These are phyloP conservation scores for Chlorodrepanis virens DNA, from an alignment of 2,113 vertebrate genomes.

Conservation along the genomic window DNA sequence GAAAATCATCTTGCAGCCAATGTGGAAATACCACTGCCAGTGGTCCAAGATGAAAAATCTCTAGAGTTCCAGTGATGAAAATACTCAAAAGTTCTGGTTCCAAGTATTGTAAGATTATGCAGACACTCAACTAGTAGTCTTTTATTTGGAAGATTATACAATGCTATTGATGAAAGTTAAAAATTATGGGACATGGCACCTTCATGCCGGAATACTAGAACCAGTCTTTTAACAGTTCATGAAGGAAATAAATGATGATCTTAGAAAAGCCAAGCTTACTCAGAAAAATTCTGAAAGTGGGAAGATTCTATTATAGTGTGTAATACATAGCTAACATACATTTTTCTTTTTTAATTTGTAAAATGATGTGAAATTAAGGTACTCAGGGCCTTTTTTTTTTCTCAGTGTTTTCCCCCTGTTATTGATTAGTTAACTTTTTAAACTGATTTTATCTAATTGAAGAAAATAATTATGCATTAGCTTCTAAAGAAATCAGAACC, in stretches of 20 bases:
- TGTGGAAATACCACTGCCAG: neutral
- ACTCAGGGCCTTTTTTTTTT: neutral
- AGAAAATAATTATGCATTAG: neutral
- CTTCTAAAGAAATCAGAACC: neutral
- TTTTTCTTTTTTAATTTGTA: neutral
- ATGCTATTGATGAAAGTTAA: neutral
- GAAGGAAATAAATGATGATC: neutral
- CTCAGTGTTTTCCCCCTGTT: neutral
- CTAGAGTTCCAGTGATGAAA: neutral
- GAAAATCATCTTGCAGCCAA: neutral
- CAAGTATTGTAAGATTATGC: neutral
- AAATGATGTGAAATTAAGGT: neutral
- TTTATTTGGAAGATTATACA: neutral
- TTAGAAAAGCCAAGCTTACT: neutral
- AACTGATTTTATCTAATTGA: conserved; percentile 24
- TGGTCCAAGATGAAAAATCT: neutral
- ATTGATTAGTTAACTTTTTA: conserved; percentile 14
- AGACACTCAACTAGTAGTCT: neutral
- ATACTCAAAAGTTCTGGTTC: neutral
- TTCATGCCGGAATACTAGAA: neutral
- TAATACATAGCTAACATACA: neutral
- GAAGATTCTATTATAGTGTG: neutral
- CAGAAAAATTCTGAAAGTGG: neutral
- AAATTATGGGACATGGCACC: neutral
- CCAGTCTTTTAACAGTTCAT: neutral